These are phyloP conservation scores for Thalassoma bifasciatum DNA, from an alignment of 2,113 vertebrate genomes.

Conservation along the genomic window DNA sequence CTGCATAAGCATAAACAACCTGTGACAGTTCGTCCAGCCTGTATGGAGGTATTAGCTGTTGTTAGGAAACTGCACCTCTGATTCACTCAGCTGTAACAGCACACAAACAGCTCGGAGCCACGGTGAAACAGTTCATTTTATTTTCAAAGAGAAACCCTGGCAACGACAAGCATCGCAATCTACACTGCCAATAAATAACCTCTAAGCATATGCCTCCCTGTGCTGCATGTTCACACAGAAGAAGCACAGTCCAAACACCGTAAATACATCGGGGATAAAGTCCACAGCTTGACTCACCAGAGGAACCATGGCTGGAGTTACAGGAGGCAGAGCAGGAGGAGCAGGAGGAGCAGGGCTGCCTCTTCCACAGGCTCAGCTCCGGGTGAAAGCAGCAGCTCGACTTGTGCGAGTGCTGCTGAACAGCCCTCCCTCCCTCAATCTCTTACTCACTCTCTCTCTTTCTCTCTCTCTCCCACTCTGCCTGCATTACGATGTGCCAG, in stretches of 20 bases:
- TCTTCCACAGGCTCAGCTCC: slow-evolving; percentile 44
- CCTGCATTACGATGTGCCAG: slow-evolving; percentile 27
- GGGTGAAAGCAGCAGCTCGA: slow-evolving; percentile 42
- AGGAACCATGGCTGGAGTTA: slow-evolving; percentile 28
- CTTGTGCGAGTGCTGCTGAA: slow-evolving; percentile 30
- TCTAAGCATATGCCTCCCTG: slow-evolving; percentile 47
- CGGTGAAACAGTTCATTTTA: not conserved
- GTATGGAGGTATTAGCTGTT: slow-evolving; percentile 30
- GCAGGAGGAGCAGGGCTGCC: slow-evolving; percentile 40
- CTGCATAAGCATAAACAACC: not conserved
- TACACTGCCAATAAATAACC: slow-evolving; percentile 29
- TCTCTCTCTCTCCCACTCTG: slow-evolving; percentile 49
- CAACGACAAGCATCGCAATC: slow-evolving; percentile 40
- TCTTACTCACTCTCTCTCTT: slow-evolving; percentile 30
- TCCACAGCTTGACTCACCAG: slow-evolving; percentile 55
- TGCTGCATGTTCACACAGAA: not conserved
- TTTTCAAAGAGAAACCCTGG: slow-evolving; percentile 48
- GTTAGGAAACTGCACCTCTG: slow-evolving; percentile 38
- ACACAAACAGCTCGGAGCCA: slow-evolving; percentile 32
- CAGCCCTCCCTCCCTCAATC: slow-evolving; percentile 32
- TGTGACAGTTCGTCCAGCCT: slow-evolving; percentile 23
- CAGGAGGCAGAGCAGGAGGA: slow-evolving; percentile 13
- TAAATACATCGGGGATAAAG: not conserved
- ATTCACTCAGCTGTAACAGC: slow-evolving; percentile 38
- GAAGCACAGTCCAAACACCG: slow-evolving; percentile 4